Evolutionary conservation across 1,140 invertebrate species (phyloP), one percentile per base, ranked within the genome.

Genomic region (Varroa destructor): DNA sequence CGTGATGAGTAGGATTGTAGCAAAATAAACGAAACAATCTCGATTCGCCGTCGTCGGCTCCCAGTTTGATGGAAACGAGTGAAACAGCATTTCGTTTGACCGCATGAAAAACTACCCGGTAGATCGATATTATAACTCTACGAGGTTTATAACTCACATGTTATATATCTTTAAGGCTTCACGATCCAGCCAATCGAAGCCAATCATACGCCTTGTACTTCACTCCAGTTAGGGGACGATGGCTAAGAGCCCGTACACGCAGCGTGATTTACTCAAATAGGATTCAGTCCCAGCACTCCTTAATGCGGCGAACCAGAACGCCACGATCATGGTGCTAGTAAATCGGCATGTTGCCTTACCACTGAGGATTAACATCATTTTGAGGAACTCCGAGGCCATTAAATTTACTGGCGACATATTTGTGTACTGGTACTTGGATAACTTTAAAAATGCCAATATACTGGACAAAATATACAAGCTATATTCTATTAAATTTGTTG

Each of bases 51-150:
- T 96, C 93, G 93, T 87, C 86, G 71, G 84, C 92, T 0, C 93
- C 93, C 0, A 79, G 81, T 4, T 97, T 91, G 92, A 96, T 97
- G 92, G 97, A 97, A 80, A 88, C 86, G 0, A 90, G 88, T 75
- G 81, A 87, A 42, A 78, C 70, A 80, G 84, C 74, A 81, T 79
- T 72, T 83, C 83, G 8, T 76, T 78, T 40, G 85, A 85, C 1
- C 73, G 75, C 36, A 77, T 96, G 0, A 85, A 85, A 74, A 78
- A 79, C 1, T 80, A 78, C 67, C 76, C 80, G 25, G 80, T 80
- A 54, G 82, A 81, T 25, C 73, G 86, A 70, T 90, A 87, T 77
- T 92, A 89, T 77, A 88, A 84, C 87, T 87, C 79, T 77, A 87
- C 3, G 76, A 85, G 73, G 82, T 78, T 46, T 87, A 87, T 76